These are phyloP conservation scores for Cyanoderma ruficeps DNA, from an alignment of 2,113 vertebrate genomes.

Conservation along the genomic window DNA sequence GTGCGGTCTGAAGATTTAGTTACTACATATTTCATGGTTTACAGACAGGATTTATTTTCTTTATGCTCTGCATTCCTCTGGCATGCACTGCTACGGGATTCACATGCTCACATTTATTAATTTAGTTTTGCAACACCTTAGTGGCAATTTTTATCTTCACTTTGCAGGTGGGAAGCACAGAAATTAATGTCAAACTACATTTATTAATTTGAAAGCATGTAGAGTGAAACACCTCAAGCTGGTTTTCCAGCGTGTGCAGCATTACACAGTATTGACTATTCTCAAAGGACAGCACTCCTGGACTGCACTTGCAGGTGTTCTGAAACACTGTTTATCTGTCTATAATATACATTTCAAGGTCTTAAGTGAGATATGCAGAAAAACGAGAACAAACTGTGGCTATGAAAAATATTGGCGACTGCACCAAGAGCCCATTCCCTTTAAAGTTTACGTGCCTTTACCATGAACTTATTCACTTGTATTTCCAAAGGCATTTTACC, in stretches of 20 bases:
- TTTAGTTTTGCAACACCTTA: slow-evolving; percentile 19
- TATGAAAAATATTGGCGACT: neutral
- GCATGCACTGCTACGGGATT: neutral
- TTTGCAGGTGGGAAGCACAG: neutral
- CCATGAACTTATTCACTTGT: neutral
- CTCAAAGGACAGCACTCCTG: neutral
- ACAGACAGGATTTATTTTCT: slow-evolving; percentile 25
- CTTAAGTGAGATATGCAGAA: neutral
- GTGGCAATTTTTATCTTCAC: neutral
- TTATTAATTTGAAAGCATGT: neutral
- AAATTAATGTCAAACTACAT: neutral
- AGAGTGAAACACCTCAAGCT: neutral
- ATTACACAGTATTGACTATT: neutral
- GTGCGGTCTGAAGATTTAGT: slow-evolving; percentile 53
- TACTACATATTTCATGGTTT: slow-evolving; percentile 3
- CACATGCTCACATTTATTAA: neutral
- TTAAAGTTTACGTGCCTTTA: neutral
- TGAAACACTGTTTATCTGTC: neutral
- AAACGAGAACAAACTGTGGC: neutral
- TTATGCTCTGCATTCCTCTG: slow-evolving; percentile 23
- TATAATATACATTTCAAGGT: neutral
- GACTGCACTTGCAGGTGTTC: neutral
- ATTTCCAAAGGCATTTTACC: neutral
- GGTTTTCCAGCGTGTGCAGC: neutral
- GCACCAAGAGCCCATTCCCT: neutral